Conservation (phyloP, 2,888 invertebrate species). For the Cryptops parisi region DNA sequence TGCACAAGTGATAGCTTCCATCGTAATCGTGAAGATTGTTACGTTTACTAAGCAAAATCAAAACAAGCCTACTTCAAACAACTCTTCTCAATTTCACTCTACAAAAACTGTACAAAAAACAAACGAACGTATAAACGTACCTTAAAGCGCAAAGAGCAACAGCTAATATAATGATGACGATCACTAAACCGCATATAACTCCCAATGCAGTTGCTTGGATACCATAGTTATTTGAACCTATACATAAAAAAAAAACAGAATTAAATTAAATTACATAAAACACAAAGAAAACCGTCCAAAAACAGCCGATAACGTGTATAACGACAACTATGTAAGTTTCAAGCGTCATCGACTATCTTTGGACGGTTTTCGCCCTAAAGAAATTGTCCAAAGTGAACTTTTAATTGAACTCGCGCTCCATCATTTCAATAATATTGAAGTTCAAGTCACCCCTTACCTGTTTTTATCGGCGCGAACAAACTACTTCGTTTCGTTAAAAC, state of each 20-base stretch:
- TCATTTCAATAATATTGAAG: too few relatives aligned
- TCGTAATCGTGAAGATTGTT: constrained; percentile 7
- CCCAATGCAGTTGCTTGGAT: constrained; percentile 13
- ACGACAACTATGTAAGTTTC: too few relatives aligned
- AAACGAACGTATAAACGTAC: constrained; percentile 1
- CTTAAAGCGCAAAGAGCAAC: constrained; percentile 10
- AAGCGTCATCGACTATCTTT: too few relatives aligned
- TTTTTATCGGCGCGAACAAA: constrained; percentile 8
- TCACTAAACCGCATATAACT: constrained; percentile 11
- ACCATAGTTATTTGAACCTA: constrained; percentile 6
- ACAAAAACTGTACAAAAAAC: too few relatives aligned
- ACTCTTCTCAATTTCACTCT: not conserved
- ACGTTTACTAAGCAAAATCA: constrained; percentile 1
- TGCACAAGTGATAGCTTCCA: not conserved
- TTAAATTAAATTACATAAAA: too few relatives aligned
- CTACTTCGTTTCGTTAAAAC: constrained; percentile 13
- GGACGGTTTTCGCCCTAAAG: too few relatives aligned
- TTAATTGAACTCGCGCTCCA: too few relatives aligned
- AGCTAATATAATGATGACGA: constrained; percentile 11
- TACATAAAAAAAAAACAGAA: not conserved
- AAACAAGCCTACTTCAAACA: not conserved
- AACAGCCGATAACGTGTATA: too few relatives aligned
- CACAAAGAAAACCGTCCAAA: too few relatives aligned
- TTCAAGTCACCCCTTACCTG: too few relatives aligned
- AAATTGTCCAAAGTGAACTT: too few relatives aligned